A percentile compares a stretch with the other conserved stretches of the same genome.
Conservation (phyloP, 2,888 invertebrate species). For the Synergus itoensis region DNA sequence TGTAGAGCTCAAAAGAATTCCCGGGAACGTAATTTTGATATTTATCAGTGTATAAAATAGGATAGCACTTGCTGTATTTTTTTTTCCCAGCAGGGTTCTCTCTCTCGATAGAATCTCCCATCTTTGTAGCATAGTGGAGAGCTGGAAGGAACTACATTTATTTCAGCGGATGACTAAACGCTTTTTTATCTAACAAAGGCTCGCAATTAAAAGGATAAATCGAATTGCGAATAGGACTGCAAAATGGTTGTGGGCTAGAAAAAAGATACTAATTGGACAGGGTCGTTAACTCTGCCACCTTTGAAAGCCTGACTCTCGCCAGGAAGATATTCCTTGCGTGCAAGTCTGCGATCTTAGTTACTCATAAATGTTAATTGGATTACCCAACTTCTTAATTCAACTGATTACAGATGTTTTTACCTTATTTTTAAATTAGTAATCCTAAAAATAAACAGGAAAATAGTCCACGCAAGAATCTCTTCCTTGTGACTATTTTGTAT, state of each 20-base stretch:
- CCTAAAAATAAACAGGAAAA: neutral
- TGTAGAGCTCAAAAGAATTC: too few species aligned
- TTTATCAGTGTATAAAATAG: neutral
- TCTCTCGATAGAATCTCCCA: constrained; percentile 1
- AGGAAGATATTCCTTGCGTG: constrained; percentile 14
- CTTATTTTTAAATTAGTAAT: neutral
- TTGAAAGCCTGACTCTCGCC: constrained; percentile 8
- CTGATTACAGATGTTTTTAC: neutral
- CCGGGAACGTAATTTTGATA: neutral
- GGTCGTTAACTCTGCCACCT: constrained; percentile 33
- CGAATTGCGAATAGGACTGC: constrained; percentile 28
- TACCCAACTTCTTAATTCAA: constrained; percentile 4
- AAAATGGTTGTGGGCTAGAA: constrained; percentile 35
- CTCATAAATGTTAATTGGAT: constrained; percentile 24
- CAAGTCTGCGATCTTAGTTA: constrained; percentile 14
- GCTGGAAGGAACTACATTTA: neutral
- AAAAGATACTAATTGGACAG: constrained; percentile 41
- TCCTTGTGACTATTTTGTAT: too few species aligned
- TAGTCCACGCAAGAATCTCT: too few species aligned
- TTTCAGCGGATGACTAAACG: constrained; percentile 37
- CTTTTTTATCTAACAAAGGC: constrained; percentile 31
- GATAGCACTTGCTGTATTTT: neutral
- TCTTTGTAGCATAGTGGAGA: neutral
- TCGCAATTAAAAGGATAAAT: constrained; percentile 35
- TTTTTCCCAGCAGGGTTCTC: neutral